These are phyloP conservation scores for Drosophila melanosoma DNA, from an alignment of 2,888 invertebrate species.

Conservation along the genomic window DNA sequence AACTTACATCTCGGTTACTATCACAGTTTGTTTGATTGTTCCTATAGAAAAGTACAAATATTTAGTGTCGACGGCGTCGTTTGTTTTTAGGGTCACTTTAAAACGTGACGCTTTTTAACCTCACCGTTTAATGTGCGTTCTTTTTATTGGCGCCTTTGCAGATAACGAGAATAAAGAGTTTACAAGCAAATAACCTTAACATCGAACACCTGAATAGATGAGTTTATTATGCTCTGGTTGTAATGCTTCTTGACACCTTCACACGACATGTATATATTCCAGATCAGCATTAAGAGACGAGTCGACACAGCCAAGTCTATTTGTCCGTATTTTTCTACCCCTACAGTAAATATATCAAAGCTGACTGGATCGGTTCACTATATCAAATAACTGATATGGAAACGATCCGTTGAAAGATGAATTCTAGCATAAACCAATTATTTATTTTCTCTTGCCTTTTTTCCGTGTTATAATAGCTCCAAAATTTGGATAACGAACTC, in stretches of 20 bases:
- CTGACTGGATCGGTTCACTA: not conserved
- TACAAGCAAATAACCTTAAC: not conserved
- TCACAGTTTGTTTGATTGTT: conserved; percentile 48
- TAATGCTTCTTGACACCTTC: not conserved
- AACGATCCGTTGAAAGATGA: not conserved
- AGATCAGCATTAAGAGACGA: not conserved
- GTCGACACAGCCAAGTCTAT: not conserved
- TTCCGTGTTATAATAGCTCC: not conserved
- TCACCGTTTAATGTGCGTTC: conserved; percentile 45
- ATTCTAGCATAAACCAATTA: not conserved
- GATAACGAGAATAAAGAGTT: conserved; percentile 27
- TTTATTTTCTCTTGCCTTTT: not conserved
- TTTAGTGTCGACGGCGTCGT: conserved; percentile 24
- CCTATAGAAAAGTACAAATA: conserved; percentile 38
- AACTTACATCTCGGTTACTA: conserved; percentile 48
- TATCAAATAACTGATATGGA: not conserved
- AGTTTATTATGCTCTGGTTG: not conserved
- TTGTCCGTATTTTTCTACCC: not conserved
- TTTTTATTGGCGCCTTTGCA: conserved; percentile 13
- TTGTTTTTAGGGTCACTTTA: conserved; percentile 54
- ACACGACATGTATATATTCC: not conserved
- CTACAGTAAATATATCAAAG: not conserved
- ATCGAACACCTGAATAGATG: not conserved
- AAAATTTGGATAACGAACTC: not conserved
- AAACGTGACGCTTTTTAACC: conserved; percentile 57